Evolutionary conservation across 1,140 invertebrate species (phyloP), one percentile per base, ranked within the genome.

Genomic region (Thaumetopoea pityocampa): DNA sequence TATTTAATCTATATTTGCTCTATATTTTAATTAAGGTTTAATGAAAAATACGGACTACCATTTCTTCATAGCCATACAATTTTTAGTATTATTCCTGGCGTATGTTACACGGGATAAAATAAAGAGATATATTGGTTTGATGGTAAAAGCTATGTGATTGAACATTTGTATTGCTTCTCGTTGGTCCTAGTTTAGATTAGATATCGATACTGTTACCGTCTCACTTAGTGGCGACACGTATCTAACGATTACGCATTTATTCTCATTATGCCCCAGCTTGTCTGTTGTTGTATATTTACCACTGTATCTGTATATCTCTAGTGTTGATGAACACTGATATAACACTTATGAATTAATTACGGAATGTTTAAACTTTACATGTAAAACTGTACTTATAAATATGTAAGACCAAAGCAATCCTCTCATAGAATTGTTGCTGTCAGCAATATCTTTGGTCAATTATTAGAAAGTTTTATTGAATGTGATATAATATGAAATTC

Each of bases 381-480:
- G 61, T 51, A 56, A 60, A 51, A 43, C 45, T 60, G 61, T 78
- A 78, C 68, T 73, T 76, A 68, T 63, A 62, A n/a, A 63, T 57
- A 61, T 62, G 53, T 74, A 58, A 81, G 73, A 79, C 76, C 78
- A 79, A 80, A 82, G 72, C 62, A 57, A 60, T 73, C 66, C 56
- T 72, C 62, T 67, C 56, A 28, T 68, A 52, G n/a, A 67, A 64
- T 70, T 77, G 62, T 80, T 77, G 74, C 69, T 77, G 57, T 62
- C 77, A 70, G 74, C 77, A 76, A 76, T 76, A 81, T 57, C 67
- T 83, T 81, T 81, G 80, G 77, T 84, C 80, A 84, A 84, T 84
- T 84, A 84, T 67, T 83, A 83, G 74, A 66, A 67, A 53, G 69
- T 69, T 79, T 71, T 67, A 67, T 67, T 67, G 49, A 58, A 57